Percentiles rank a stretch among this genome's conserved stretches.
Conservation (phyloP, 2,113 vertebrate genomes). For the Euleptes europaea region DNA sequence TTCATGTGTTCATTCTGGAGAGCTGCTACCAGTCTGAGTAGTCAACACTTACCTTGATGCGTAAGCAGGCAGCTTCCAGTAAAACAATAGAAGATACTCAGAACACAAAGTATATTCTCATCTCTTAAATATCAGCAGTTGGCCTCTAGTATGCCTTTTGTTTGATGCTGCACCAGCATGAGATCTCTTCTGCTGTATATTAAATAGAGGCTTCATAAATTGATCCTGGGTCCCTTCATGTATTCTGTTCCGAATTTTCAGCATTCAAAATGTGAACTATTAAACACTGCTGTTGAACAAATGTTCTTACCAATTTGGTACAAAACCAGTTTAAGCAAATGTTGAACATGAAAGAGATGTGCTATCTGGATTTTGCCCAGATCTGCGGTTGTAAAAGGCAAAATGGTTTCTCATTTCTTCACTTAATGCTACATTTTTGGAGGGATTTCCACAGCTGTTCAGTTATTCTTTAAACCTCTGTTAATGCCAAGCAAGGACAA, state of each 20-base stretch:
- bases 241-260: background rate
- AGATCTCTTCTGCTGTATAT: constrained; percentile 3
- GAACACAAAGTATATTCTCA: constrained; percentile 13
- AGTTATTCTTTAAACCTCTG: constrained; percentile 3
- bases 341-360: background rate
- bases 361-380: background rate
- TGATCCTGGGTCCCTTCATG: background rate
- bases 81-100: constrained; percentile 21
- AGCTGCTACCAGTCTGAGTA: no score
- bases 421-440: constrained; percentile 12
- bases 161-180: background rate
- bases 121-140: constrained; percentile 27
- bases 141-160: constrained; percentile 33
- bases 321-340: background rate
- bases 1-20: no score
- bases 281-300: background rate
- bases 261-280: background rate
- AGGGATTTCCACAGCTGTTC: constrained; percentile 12
- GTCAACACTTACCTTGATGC: no score
- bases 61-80: constrained; percentile 26
- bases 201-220: background rate
- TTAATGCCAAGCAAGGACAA: background rate
- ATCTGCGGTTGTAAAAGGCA: constrained; percentile 3
- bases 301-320: no score
- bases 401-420: background rate